phyloP scores from a whole-genome alignment of 1,140 invertebrate species.

The Bactericera cockerelli region DNA sequence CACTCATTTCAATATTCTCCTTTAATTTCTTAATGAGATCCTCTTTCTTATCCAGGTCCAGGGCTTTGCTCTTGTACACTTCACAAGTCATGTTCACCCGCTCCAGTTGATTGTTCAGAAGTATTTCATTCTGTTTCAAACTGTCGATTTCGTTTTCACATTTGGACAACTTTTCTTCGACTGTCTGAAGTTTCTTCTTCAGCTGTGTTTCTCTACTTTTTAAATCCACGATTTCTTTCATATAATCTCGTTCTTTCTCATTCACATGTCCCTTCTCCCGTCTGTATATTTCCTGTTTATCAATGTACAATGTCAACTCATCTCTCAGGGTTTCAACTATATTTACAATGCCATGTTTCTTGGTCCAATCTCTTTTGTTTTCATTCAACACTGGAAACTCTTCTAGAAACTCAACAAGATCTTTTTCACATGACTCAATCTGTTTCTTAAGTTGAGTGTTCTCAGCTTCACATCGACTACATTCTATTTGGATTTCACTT shows the following conservation, averaged over 20 bases:
- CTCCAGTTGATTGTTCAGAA: not conserved
- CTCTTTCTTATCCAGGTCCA: not conserved
- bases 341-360: not conserved
- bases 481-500: not conserved
- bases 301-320: not conserved
- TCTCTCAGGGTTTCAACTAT: not conserved
- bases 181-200: not conserved
- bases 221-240: not conserved
- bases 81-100: not conserved
- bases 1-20: not conserved
- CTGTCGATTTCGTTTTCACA: not conserved
- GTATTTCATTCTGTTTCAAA: not conserved
- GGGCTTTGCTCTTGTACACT: not conserved
- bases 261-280: not conserved
- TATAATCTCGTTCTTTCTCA: not conserved
- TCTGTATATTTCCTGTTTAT: not conserved
- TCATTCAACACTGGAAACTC: not conserved
- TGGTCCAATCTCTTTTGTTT: not conserved
- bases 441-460: not conserved
- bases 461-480: not conserved
- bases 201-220: too few species aligned
- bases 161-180: not conserved
- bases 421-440: not conserved
- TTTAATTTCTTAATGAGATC: not conserved
- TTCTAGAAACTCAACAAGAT: not conserved